Base-by-base conservation (phyloP, 2,888 invertebrate species). In the Yponomeuta sedellus region DNA sequence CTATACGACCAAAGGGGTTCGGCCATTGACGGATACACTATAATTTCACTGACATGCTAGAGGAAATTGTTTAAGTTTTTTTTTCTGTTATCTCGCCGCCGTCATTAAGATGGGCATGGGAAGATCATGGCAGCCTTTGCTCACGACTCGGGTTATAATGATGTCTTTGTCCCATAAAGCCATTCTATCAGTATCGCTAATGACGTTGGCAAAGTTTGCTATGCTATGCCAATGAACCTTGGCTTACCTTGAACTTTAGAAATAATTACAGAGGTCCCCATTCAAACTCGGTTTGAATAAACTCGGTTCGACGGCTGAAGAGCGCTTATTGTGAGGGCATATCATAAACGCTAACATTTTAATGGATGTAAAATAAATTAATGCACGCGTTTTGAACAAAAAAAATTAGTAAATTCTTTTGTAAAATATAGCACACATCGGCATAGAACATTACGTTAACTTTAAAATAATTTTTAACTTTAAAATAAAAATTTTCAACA, bases 51-150 rank as follows among this genome's bases (percentile, higher is more conserved):
- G 44, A 52, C 44, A 16, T 5, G 16, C 44, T 4, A 52, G 44
- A 52, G 44, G 44, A 52, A 52, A 52, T 52, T 52, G 44, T 52
- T 52, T 20, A n/a, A 58, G n/a, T 22, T 19, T 58, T 58, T 58
- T 58, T 58, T 58, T 58, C 20, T 58, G 11, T 20, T 58, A 58
- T 58, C 19, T 58, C 58, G n/a, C 11, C 56, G 19, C 56, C 16
- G 44, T 52, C 44, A 52, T 52, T 52, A 52, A 52, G 12, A 16
- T 5, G 12, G 44, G 44, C 44, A 52, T 52, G 44, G 44, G 44
- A 52, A 52, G 44, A 52, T 52, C 44, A 16, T 52, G 44, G 44
- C 44, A 52, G 44, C 12, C 44, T 52, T 52, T 12, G 44, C 44
- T 52, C 44, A 52, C 16, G 44, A 52, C 44, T 52, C 16, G 44